phyloP scores from a whole-genome alignment of 1,140 invertebrate genomes.

The Camponotus pennsylvanicus region DNA sequence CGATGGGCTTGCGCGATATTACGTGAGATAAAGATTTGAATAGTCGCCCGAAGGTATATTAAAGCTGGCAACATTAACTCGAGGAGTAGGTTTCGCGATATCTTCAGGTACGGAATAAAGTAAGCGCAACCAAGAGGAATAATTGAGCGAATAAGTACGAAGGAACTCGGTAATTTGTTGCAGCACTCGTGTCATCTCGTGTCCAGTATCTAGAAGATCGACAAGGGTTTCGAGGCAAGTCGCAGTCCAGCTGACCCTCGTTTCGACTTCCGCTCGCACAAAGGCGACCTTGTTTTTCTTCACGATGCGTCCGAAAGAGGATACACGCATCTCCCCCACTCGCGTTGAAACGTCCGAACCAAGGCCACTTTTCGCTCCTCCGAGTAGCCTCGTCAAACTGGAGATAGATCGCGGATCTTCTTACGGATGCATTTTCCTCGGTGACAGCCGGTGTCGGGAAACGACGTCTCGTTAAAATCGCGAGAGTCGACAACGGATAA shows the following conservation, averaged over 20 bases:
- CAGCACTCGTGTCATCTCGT: conserved; percentile 31
- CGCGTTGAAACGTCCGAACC: neutral
- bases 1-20: conserved; percentile 41
- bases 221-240: conserved; percentile 55
- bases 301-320: conserved; percentile 8
- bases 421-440: neutral
- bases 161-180: conserved; percentile 6
- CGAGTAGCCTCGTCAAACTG: neutral
- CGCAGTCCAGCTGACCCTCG: conserved; percentile 21
- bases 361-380: neutral
- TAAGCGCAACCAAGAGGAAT: neutral
- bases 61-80: conserved; percentile 7
- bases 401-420: neutral
- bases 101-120: neutral
- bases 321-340: neutral
- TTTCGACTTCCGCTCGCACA: conserved; percentile 68
- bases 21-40: conserved; percentile 57
- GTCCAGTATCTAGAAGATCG: conserved; percentile 58
- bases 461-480: conserved; percentile 17
- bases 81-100: neutral
- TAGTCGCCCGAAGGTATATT: conserved; percentile 14
- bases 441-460: neutral
- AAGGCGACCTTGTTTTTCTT: conserved; percentile 69
- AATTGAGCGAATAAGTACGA: conserved; percentile 23
- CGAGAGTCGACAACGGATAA: conserved; percentile 24